phyloP scores from a whole-genome alignment of 2,888 invertebrate genomes.

The Bursaphelenchus okinawaensis region DNA sequence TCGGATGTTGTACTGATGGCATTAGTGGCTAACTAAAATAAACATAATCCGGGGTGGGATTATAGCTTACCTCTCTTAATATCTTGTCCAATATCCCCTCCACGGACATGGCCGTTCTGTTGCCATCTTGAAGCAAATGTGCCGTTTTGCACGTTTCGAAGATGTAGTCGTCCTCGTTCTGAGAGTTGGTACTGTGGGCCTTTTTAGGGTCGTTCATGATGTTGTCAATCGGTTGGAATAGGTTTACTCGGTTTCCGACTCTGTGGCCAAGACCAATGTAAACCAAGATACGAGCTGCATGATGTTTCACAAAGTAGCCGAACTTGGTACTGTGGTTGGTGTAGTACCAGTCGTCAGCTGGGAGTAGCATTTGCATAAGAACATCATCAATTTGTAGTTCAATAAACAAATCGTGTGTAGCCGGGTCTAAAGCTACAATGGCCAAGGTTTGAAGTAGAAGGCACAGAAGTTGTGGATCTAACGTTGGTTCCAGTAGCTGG shows the following conservation, averaged over 20 bases:
- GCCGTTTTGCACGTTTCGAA: conserved; percentile 51
- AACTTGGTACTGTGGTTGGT: conserved; percentile 68
- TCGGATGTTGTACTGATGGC: conserved; percentile 33
- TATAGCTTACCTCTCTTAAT: conserved; percentile 24
- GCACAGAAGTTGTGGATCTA: conserved; percentile 68
- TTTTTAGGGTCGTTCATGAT: background rate
- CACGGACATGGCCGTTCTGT: conserved; percentile 46
- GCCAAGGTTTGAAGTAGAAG: conserved; percentile 66
- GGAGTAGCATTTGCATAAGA: conserved; percentile 65
- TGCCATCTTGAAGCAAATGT: conserved; percentile 45
- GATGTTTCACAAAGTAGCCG: conserved; percentile 67
- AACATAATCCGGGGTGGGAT: background rate
- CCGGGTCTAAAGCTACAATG: conserved; percentile 64
- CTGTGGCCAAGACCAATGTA: conserved; percentile 67
- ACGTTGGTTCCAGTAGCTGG: conserved; percentile 66
- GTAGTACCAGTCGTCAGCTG: conserved; percentile 69
- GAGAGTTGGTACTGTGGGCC: conserved; percentile 15
- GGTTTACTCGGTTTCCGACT: conserved; percentile 65
- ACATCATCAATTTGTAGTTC: conserved; percentile 66
- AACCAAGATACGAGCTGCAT: conserved; percentile 66
- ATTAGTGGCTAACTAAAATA: conserved; percentile 14
- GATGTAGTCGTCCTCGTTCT: conserved; percentile 56
- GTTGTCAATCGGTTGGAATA: conserved; percentile 63
- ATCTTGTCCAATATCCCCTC: conserved; percentile 35
- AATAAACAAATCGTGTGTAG: conserved; percentile 63